These are phyloP conservation scores for Boloria selene DNA, from an alignment of 2,888 invertebrate species.

Conservation along the genomic window DNA sequence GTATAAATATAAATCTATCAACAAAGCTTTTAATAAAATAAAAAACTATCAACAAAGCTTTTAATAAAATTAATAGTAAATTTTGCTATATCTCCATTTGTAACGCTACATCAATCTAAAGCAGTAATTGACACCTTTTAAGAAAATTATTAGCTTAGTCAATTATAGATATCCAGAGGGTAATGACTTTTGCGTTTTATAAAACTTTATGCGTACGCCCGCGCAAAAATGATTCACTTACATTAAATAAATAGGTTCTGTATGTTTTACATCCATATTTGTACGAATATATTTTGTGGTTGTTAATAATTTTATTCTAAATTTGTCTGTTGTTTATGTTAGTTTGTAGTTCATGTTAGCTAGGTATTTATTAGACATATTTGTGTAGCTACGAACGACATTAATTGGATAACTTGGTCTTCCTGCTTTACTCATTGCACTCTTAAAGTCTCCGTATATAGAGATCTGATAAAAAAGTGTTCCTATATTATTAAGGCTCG, in stretches of 20 bases:
- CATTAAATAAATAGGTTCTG: conserved; percentile 1
- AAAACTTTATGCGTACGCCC: conserved; percentile 14
- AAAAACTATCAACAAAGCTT: too few species aligned
- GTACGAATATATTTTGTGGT: conserved; percentile 4
- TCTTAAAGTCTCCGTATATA: background rate
- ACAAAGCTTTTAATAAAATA: too few species aligned
- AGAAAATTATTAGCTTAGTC: conserved; percentile 18
- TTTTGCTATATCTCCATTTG: too few species aligned
- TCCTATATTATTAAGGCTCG: conserved; percentile 9
- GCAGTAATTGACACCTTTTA: conserved; percentile 6
- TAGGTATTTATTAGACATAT: too few species aligned
- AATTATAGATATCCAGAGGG: conserved; percentile 15
- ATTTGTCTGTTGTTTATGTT: conserved; percentile 6
- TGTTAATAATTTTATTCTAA: background rate
- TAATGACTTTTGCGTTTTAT: conserved; percentile 17
- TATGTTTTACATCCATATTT: conserved; percentile 9
- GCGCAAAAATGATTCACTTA: conserved; percentile 9
- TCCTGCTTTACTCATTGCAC: background rate
- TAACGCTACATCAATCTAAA: background rate
- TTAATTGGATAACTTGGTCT: background rate
- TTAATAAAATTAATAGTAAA: too few species aligned
- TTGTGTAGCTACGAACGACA: conserved; percentile 4
- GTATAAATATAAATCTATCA: too few species aligned
- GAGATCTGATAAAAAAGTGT: conserved; percentile 6
- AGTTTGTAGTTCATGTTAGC: too few species aligned